Evolutionary conservation across 2,113 vertebrate species (phyloP).

Genomic region (Notothenia rossii): DNA sequence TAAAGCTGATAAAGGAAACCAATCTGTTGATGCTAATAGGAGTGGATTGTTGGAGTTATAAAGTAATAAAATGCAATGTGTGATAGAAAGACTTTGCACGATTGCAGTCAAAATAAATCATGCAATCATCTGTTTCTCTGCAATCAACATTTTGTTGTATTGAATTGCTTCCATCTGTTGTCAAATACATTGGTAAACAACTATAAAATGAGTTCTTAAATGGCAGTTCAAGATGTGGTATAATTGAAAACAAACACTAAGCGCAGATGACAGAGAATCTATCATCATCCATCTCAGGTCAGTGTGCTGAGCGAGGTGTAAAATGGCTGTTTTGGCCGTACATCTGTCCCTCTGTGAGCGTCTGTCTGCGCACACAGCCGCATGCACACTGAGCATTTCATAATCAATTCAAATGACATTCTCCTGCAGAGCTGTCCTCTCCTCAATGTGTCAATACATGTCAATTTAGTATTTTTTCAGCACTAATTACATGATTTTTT

Average conservation of each 20-base stretch:
- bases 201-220: background rate
- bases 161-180: background rate
- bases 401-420: background rate
- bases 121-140: background rate
- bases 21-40: background rate
- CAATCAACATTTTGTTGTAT: no score
- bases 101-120: background rate
- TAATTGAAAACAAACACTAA: background rate
- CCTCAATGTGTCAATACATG: background rate
- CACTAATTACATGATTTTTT: conserved; percentile 37
- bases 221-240: conserved; percentile 4
- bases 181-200: background rate
- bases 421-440: background rate
- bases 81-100: background rate
- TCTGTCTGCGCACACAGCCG: conserved; percentile 47
- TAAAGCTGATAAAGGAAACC: background rate
- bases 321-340: conserved; percentile 80
- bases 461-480: background rate
- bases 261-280: conserved; percentile 30
- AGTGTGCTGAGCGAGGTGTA: conserved; percentile 67
- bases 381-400: conserved; percentile 3
- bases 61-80: background rate
- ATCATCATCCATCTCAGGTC: conserved; percentile 78
- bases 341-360: conserved; percentile 65
- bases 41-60: background rate